Base-by-base conservation (phyloP, 2,113 vertebrate species). In the Petrocephalus zakoni region DNA sequence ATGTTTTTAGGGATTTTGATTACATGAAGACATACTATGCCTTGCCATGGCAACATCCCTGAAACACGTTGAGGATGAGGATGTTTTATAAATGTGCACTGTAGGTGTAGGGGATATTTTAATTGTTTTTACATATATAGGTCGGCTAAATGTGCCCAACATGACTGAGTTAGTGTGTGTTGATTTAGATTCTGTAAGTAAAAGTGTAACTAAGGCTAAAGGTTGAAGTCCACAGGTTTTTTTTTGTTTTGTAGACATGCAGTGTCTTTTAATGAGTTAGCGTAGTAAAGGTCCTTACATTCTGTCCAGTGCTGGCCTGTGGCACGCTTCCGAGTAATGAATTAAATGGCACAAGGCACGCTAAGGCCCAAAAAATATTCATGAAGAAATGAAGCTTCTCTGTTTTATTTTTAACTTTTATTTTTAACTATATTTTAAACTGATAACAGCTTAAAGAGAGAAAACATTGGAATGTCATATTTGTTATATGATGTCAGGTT, bases 41-140 rank as follows among this genome's bases (percentile, higher is more conserved):
- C 42, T 42, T 89, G 58, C 86, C 82, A 78, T 88, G 87, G 88
- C 37, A 89, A 88, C 82, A 34, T 75, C 37, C 37, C n/a, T n/a
- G 83, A 87, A 87, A 90, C 81, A n/a, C n/a, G n/a, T n/a, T n/a
- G n/a, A n/a, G 25, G 34, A 72, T n/a, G 68, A 75, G 13, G 34
- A 19, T 19, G 29, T 37, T 34, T 25, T 25, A 25, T 9, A 25
- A 25, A 34, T 6, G 15, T 75, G 29, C 5, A 5, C 0, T 37
- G 34, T 37, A 75, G 68, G 5, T 75, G 10, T 37, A 75, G 11
- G 34, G 34, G 29, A 75, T 64, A 1, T 10, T 64, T 64, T 2
- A 64, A 64, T 10, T 64, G 58, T 64, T 64, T 64, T 8, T 64
- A 64, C n/a, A 25, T 61, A 61, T n/a, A 25, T 25, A 25, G n/a